Percentiles rank a stretch among this genome's conserved stretches.
These are phyloP conservation scores for Periophthalmus modestus DNA, from an alignment of 2,113 vertebrate genomes.

Conservation along the genomic window DNA sequence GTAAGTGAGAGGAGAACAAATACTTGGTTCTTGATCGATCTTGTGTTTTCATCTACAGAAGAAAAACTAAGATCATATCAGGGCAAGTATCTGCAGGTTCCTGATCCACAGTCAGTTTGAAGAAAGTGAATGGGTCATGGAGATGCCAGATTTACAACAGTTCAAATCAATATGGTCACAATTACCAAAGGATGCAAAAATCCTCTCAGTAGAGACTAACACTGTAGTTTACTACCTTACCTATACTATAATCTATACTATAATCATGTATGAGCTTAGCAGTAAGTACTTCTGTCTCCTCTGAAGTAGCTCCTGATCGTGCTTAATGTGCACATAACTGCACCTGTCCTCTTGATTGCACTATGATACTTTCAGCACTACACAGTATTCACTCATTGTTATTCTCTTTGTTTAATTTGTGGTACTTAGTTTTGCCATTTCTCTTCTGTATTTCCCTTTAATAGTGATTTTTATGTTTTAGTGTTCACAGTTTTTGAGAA, in stretches of 20 bases:
- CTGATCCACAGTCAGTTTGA: too few species aligned
- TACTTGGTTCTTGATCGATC: too few species aligned
- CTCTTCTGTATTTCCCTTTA: not conserved
- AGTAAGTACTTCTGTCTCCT: too few species aligned
- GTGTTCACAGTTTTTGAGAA: conserved; percentile 93
- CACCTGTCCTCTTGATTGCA: too few species aligned
- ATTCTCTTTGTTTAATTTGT: not conserved
- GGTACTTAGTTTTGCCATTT: not conserved
- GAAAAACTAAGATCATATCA: not conserved
- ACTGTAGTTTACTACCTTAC: too few species aligned
- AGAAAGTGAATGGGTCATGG: not conserved
- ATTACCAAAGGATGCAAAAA: not conserved
- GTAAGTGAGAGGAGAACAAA: conserved; percentile 72
- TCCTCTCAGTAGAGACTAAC: not conserved
- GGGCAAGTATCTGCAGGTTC: not conserved
- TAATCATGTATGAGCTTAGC: too few species aligned
- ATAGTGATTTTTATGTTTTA: conserved; percentile 48
- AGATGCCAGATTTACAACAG: not conserved
- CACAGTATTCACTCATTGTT: not conserved
- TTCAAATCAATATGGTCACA: not conserved
- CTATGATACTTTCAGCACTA: not conserved
- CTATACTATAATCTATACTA: too few species aligned
- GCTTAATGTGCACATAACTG: too few species aligned
- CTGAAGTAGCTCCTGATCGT: too few species aligned
- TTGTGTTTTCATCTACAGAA: not conserved